A percentile compares a stretch with the other conserved stretches of the same genome.
These are phyloP conservation scores for Macropus fuliginosus DNA, from an alignment of 2,797 vertebrate species.

Conservation along the genomic window DNA sequence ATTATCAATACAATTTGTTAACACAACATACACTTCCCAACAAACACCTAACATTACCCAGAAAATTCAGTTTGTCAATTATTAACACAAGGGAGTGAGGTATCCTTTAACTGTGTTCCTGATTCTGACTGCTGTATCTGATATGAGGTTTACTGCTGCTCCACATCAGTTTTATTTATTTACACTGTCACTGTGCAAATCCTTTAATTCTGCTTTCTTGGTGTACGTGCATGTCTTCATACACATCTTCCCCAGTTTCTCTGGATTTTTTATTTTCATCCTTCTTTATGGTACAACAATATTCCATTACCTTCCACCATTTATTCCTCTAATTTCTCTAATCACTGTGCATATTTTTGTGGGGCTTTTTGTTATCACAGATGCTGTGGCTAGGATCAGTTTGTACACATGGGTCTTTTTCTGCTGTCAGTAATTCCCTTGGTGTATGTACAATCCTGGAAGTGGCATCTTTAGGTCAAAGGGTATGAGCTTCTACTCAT, in stretches of 20 bases:
- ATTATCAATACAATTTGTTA: background rate
- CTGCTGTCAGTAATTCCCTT: background rate
- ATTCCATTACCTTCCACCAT: background rate
- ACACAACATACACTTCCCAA: background rate
- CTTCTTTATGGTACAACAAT: background rate
- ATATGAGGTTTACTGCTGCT: background rate
- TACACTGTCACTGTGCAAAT: background rate
- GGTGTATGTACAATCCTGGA: background rate
- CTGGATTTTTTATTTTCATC: background rate
- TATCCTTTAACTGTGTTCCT: background rate
- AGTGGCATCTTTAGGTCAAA: too few relatives aligned
- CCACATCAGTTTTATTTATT: background rate
- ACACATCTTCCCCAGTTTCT: background rate
- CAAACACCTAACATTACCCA: background rate
- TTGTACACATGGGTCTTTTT: background rate
- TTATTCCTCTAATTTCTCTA: background rate
- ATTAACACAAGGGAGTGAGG: background rate
- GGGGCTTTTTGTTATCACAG: background rate
- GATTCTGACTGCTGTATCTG: background rate
- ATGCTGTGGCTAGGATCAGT: background rate
- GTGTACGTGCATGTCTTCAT: background rate
- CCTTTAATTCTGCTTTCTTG: background rate
- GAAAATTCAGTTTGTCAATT: background rate
- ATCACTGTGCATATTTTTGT: background rate
- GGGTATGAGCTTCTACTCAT: too few relatives aligned